Evolutionary conservation across 2,113 vertebrate genomes (phyloP), one percentile per base, ranked within the genome.

Genomic region (Mystacornis crossleyi): DNA sequence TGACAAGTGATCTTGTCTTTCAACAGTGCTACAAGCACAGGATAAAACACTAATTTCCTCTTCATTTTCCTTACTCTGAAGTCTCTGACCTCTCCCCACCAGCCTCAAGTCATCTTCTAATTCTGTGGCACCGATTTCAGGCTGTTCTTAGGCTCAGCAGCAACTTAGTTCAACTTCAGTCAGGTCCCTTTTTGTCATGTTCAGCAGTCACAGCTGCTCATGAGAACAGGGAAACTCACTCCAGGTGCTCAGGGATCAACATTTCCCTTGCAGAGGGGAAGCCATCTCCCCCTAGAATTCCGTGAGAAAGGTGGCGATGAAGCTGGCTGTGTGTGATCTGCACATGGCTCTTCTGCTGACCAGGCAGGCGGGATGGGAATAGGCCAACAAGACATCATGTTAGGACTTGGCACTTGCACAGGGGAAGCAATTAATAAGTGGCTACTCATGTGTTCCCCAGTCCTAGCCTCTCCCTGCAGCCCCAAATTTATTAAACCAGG

Each of bases 361-460:
- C 62, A 26, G 60, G 88, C 86, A 33, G 61, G 67, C n/a, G 0
- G 53, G 89, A 65, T 88, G 79, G 85, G 95, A 86, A 57, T 21
- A 70, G 94, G 94, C 90, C 95, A 88, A 58, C 89, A 82, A 87
- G 77, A n/a, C 53, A 57, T 82, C 58, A 1, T 62, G 23, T 86
- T 92, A 91, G 82, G 79, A 87, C 64, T 96, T 97, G 94, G 97
- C 95, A 95, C 92, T 97, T 96, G 95, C 81, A 55, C 80, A 93
- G 95, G 95, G 97, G 98, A 98, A 98, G 89, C 97, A 97, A 97
- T 98, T 98, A 98, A 98, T 98, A 98, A 98, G 96, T 89, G 91
- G 94, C 96, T 95, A 69, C 85, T 98, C 97, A 97, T 97, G 93
- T 97, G 97, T 97, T 98, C 96, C 96, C 97, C 97, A 96, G 97